A percentile compares a stretch with the other conserved stretches of the same genome.
Evolutionary conservation across 2,797 vertebrate species (phyloP).

Genomic region (Leptoclinus maculatus): DNA sequence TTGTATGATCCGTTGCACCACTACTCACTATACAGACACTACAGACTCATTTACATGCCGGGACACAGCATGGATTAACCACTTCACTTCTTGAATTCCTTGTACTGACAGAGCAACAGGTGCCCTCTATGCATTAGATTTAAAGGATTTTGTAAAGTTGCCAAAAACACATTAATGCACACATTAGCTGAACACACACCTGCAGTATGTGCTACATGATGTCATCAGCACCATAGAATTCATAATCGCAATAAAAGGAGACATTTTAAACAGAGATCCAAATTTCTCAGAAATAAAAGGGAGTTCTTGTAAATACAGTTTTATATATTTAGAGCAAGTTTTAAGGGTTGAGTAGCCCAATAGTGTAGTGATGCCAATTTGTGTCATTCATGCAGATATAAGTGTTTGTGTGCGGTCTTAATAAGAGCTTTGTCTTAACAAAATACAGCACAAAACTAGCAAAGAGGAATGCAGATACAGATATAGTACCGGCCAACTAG

Average conservation of each 20-base stretch:
- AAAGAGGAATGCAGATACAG: background rate
- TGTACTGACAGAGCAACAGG: background rate
- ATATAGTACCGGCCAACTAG: background rate
- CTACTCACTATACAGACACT: background rate
- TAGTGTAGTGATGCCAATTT: background rate
- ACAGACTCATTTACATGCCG: slow-evolving; percentile 1
- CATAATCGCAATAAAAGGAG: background rate
- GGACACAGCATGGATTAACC: background rate
- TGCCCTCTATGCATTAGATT: background rate
- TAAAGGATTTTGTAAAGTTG: background rate
- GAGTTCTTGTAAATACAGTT: background rate
- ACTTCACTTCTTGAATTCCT: background rate
- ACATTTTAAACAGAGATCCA: background rate
- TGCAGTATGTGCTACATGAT: background rate
- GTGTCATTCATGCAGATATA: background rate
- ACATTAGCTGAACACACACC: background rate
- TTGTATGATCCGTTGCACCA: too few relatives aligned
- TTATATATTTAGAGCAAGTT: background rate
- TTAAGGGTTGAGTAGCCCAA: background rate
- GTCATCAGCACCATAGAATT: background rate
- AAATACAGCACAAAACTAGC: background rate
- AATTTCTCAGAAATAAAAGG: too few relatives aligned
- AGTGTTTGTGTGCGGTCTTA: background rate
- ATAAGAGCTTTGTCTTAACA: background rate
- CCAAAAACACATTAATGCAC: background rate